Evolutionary conservation across 2,113 vertebrate species (phyloP), one percentile per base, ranked within the genome.

Genomic region (Desmodus rotundus): DNA sequence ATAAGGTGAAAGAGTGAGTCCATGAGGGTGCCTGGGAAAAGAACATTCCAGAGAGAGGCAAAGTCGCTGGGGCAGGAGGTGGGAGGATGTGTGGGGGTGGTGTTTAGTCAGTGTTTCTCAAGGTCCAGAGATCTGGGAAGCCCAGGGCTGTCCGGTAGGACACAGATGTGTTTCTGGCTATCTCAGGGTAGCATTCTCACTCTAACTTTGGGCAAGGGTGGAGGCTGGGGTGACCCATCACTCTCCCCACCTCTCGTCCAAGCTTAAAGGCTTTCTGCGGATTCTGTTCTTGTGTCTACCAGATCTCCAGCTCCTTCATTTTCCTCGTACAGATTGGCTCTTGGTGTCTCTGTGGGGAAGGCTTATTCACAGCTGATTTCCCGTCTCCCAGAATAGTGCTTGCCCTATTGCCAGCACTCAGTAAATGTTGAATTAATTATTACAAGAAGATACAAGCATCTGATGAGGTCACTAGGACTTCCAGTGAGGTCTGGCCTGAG

Each of bases 121-220:
- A 50, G 67, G 52, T 41, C 7, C 24, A 14, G 19, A 68, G 67
- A 47, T 36, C 52, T 20, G 20, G 28, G 26, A 5, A 15, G 38
- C 13, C 52, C 9, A 5, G 45, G 54, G 24, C 20, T 17, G 0
- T n/a, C 56, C 26, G 17, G 20, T 38, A 41, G 15, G 43, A 70
- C 19, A 26, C n/a, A 5, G 28, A 28, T 0, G 2, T 16, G 4
- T n/a, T 68, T 78, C 65, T 5, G 31, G 45, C 43, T 8, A 0
- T 31, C 20, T 22, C 52, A 1, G 52, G 1, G 22, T 72, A 65
- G 10, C 45, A 45, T 24, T 33, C 15, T 56, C 0, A 0, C 15
- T 38, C 17, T 58, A 31, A 17, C 56, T 26, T 10, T 26, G 67
- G 31, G 10, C 7, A 54, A 28, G 38, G 20, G 2, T 19, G 5